Conservation (phyloP, 2,797 vertebrate genomes). For the Anguilla anguilla region DNA sequence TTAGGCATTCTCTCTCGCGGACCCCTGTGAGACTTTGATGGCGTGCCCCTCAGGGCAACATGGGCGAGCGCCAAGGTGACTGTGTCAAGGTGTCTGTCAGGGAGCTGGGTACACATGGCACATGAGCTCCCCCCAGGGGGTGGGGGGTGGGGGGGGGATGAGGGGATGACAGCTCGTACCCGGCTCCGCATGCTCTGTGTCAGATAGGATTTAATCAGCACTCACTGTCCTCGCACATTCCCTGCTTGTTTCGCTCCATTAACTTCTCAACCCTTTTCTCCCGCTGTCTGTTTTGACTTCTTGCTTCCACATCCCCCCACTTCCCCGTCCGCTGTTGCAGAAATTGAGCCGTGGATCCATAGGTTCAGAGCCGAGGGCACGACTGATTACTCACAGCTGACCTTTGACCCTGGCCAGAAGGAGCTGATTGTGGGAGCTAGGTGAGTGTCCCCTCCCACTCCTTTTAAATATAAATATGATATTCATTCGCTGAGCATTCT, state of each 20-base stretch:
- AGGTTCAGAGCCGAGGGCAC: conserved; percentile 89
- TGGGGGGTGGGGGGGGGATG: neutral
- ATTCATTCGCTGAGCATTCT: neutral
- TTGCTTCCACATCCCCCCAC: neutral
- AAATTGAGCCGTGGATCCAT: conserved; percentile 92
- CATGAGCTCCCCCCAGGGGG: neutral
- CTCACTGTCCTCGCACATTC: neutral
- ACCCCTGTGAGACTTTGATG: neutral
- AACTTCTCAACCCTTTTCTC: neutral
- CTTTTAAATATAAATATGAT: neutral
- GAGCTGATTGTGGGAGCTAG: conserved; percentile 95
- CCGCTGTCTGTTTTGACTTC: neutral
- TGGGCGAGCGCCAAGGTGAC: conserved; percentile 11
- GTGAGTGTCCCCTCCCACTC: conserved; percentile 66
- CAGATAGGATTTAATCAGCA: neutral
- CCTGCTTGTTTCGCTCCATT: accelerated
- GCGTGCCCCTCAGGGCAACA: neutral
- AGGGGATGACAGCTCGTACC: conserved; percentile 21
- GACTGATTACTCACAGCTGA: conserved; percentile 95
- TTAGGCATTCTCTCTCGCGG: neutral
- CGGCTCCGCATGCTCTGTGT: neutral
- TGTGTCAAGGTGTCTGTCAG: conserved; percentile 26
- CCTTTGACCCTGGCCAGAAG: conserved; percentile 93
- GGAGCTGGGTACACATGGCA: neutral
- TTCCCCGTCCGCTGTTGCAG: conserved; percentile 69